These are phyloP conservation scores for Liodrosophila aerea DNA, from an alignment of 2,888 invertebrate genomes.

Conservation along the genomic window DNA sequence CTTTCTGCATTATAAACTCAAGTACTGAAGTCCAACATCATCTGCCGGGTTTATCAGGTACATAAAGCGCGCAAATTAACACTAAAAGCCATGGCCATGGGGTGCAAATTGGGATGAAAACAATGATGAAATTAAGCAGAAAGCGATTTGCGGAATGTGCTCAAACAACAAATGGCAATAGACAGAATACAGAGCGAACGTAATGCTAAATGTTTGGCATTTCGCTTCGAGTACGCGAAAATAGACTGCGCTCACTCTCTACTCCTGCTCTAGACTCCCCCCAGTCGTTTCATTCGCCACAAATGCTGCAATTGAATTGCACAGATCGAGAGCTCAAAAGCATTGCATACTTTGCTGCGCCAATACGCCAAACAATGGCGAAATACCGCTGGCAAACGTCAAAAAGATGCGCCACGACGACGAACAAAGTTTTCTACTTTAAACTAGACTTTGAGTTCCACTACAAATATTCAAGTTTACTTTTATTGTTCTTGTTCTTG, in stretches of 20 bases:
- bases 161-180: slow-evolving; percentile 22
- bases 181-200: not conserved
- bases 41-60: too few relatives aligned
- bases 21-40: too few relatives aligned
- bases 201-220: slow-evolving; percentile 40
- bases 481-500: slow-evolving; percentile 31
- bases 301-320: slow-evolving; percentile 69
- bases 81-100: not conserved
- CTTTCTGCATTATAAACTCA: too few relatives aligned
- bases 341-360: slow-evolving; percentile 62
- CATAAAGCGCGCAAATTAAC: not conserved
- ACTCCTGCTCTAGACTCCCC: not conserved
- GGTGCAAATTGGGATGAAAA: not conserved
- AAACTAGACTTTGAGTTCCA: slow-evolving; percentile 53
- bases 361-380: slow-evolving; percentile 52
- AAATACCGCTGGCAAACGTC: slow-evolving; percentile 37
- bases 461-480: slow-evolving; percentile 50
- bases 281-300: slow-evolving; percentile 17
- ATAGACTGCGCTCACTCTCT: not conserved
- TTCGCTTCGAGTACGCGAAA: slow-evolving; percentile 19
- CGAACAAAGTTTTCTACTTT: slow-evolving; percentile 51
- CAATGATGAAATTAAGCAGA: slow-evolving; percentile 1
- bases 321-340: slow-evolving; percentile 60
- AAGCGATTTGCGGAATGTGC: slow-evolving; percentile 27
- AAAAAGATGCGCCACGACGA: slow-evolving; percentile 33